These are phyloP conservation scores for Girardia tigrina DNA, from an alignment of 2,888 invertebrate species.

Conservation along the genomic window DNA sequence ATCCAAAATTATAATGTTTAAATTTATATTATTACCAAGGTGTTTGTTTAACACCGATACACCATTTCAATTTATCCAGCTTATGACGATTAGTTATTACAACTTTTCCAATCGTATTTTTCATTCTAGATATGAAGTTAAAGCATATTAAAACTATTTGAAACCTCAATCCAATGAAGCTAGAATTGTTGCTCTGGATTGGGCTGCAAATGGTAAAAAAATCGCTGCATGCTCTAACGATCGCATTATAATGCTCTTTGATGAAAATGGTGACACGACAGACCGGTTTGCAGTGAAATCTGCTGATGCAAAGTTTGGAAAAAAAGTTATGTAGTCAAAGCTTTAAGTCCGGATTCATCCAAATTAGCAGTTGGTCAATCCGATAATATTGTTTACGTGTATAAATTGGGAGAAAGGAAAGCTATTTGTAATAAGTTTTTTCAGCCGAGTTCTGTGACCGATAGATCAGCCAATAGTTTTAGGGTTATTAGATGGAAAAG, in stretches of 20 bases:
- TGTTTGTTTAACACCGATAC: too few species aligned
- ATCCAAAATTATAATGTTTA: too few species aligned
- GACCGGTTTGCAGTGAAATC: constrained; percentile 93
- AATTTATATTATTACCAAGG: too few species aligned
- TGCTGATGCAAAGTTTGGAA: constrained; percentile 70
- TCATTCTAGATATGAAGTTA: too few species aligned
- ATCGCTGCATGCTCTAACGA: constrained; percentile 82
- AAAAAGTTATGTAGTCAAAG: constrained; percentile 77
- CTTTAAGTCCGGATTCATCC: constrained; percentile 88
- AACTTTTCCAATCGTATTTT: too few species aligned
- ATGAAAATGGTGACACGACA: constrained; percentile 71
- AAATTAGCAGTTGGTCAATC: constrained; percentile 87
- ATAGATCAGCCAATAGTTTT: constrained; percentile 71
- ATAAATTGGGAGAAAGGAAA: constrained; percentile 74
- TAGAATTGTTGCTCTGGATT: constrained; percentile 63
- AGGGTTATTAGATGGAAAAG: constrained; percentile 72
- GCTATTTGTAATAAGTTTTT: constrained; percentile 86
- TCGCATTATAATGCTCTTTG: constrained; percentile 71
- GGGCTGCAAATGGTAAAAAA: constrained; percentile 84
- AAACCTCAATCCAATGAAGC: constrained; percentile 63
- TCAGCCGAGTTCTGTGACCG: constrained; percentile 62
- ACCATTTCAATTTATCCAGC: too few species aligned
- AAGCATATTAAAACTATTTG: constrained; percentile 67
- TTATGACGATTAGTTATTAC: too few species aligned
- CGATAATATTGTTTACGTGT: constrained; percentile 89